Evolutionary conservation across 1,140 invertebrate species (phyloP).

Genomic region (Drosophila parvula): DNA sequence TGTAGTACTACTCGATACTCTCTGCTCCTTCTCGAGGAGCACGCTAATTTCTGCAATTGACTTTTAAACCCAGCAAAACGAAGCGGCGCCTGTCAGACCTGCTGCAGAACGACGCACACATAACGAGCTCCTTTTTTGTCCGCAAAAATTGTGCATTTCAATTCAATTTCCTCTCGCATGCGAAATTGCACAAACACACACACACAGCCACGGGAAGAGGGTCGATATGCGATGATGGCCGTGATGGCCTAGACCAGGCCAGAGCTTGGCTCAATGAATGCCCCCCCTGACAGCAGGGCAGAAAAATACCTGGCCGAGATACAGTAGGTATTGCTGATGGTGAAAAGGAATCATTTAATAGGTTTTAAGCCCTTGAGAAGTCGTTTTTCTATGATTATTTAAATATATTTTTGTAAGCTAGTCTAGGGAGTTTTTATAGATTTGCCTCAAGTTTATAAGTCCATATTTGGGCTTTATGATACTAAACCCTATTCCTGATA

Average conservation of each 20-base stretch:
- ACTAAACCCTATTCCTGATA: no score
- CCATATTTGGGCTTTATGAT: no score
- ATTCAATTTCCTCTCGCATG: constrained; percentile 76
- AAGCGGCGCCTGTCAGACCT: constrained; percentile 41
- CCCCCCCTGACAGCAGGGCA: constrained; percentile 19
- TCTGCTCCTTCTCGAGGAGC: constrained; percentile 1
- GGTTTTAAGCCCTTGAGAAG: no score
- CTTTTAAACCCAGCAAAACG: constrained; percentile 46
- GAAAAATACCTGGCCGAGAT: constrained; percentile 10
- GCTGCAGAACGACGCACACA: constrained; percentile 60
- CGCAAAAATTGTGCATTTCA: constrained; percentile 70
- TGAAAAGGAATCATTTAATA: background rate
- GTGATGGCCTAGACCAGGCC: constrained; percentile 25
- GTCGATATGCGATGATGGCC: constrained; percentile 2
- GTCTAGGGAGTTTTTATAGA: background rate
- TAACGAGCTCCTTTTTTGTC: constrained; percentile 80
- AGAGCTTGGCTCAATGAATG: constrained; percentile 50
- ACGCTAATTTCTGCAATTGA: constrained; percentile 78
- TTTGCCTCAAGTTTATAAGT: no score
- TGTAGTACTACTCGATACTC: background rate
- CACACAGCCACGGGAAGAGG: constrained; percentile 1
- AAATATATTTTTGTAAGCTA: no score
- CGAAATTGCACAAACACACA: constrained; percentile 54
- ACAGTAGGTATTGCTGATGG: constrained; percentile 39
- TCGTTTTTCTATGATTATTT: no score